A percentile compares a stretch with the other conserved stretches of the same genome.
Evolutionary conservation across 2,113 vertebrate species (phyloP).

Genomic region (Aptenodytes forsteri): DNA sequence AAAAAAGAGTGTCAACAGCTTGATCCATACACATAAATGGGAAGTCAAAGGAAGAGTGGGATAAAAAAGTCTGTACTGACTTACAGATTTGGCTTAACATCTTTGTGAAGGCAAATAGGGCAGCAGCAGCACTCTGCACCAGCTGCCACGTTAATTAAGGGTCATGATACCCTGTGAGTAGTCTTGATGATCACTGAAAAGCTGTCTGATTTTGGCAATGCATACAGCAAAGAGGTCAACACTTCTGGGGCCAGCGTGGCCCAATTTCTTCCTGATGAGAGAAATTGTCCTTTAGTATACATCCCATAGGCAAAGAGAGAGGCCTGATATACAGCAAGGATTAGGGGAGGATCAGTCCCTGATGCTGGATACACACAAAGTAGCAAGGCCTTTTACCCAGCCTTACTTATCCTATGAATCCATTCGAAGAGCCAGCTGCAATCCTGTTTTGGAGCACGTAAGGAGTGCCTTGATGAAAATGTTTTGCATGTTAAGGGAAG

Average conservation of each 20-base stretch:
- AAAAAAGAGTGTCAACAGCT: not conserved
- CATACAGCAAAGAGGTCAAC: not conserved
- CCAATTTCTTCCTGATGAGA: not conserved
- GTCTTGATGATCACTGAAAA: not conserved
- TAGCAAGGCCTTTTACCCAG: not conserved
- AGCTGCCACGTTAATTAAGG: slow-evolving; percentile 3
- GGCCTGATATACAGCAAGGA: not conserved
- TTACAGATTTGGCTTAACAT: not conserved
- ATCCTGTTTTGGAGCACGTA: not conserved
- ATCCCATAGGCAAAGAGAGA: not conserved
- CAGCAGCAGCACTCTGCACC: not conserved
- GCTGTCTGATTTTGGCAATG: not conserved
- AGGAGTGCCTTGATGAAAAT: not conserved
- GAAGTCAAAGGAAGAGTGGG: not conserved
- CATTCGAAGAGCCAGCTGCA: not conserved
- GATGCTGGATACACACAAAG: not conserved
- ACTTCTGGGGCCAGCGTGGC: not conserved
- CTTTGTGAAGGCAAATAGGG: not conserved
- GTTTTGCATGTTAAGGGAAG: not conserved
- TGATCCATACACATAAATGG: not conserved
- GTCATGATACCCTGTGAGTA: not conserved
- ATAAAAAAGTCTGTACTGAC: not conserved
- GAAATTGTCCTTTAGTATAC: not conserved
- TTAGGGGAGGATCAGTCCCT: not conserved
- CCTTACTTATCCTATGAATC: not conserved